Conservation (phyloP, 2,113 vertebrate genomes). For the Xenopus tropicalis region DNA sequence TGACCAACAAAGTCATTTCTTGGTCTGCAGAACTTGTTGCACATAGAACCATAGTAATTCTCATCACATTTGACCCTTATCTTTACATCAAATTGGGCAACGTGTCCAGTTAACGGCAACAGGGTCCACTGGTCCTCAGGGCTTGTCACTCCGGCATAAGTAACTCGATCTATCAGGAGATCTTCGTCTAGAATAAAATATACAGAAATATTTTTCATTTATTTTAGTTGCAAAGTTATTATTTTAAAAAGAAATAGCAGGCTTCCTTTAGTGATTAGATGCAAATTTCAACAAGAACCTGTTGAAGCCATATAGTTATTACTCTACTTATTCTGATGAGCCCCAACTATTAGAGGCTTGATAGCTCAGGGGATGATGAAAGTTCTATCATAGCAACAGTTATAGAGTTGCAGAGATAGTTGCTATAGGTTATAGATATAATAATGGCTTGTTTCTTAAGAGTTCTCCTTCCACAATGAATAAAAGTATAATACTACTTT, state of each 20-base stretch:
- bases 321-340: no score
- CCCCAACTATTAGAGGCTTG: no score
- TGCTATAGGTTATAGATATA: no score
- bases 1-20: constrained; percentile 90
- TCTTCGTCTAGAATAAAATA: constrained; percentile 68
- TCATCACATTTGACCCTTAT: constrained; percentile 85
- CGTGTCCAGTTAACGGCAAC: constrained; percentile 69
- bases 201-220: not conserved
- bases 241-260: not conserved
- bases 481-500: no score
- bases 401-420: no score
- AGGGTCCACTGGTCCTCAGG: constrained; percentile 83
- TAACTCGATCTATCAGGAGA: constrained; percentile 80
- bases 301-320: no score
- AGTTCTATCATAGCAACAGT: no score
- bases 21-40: constrained; percentile 90
- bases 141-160: constrained; percentile 83
- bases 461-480: no score
- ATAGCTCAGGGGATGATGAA: no score
- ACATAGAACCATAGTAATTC: constrained; percentile 85
- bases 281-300: no score
- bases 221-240: not conserved
- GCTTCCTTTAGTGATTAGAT: not conserved
- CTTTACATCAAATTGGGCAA: constrained; percentile 76
- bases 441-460: no score